phyloP scores from a whole-genome alignment of 2,888 invertebrate species.

The Caenorhabditis angaria region DNA sequence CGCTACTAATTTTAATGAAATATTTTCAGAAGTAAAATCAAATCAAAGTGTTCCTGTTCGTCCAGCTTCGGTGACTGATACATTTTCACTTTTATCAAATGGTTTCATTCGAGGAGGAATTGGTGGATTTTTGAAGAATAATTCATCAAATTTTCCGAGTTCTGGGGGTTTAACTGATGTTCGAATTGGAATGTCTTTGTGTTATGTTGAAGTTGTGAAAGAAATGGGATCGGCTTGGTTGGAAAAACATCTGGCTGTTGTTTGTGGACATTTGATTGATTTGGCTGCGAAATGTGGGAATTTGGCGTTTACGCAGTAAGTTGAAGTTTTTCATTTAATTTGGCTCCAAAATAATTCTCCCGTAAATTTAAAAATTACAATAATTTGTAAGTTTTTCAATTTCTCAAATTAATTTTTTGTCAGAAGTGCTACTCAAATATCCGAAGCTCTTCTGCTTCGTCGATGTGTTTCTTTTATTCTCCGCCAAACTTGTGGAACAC shows the following conservation, averaged over 20 bases:
- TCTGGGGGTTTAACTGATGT: slow-evolving; percentile 93
- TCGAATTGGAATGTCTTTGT: slow-evolving; percentile 95
- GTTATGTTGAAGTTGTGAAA: slow-evolving; percentile 93
- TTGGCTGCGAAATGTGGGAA: slow-evolving; percentile 48
- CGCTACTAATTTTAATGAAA: no score
- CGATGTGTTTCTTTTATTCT: slow-evolving; percentile 90
- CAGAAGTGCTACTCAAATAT: slow-evolving; percentile 55
- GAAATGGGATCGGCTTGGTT: slow-evolving; percentile 91
- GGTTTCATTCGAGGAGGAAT: slow-evolving; percentile 86
- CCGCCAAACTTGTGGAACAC: slow-evolving; percentile 77
- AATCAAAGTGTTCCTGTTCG: slow-evolving; percentile 32
- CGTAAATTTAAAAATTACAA: background rate
- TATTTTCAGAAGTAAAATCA: slow-evolving; percentile 41
- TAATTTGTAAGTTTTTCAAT: no score
- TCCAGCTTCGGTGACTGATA: slow-evolving; percentile 81
- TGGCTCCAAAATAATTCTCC: background rate
- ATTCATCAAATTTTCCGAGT: slow-evolving; percentile 79
- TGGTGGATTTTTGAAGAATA: slow-evolving; percentile 87
- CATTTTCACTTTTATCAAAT: slow-evolving; percentile 87
- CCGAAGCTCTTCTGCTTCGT: slow-evolving; percentile 92
- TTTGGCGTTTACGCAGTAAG: slow-evolving; percentile 61
- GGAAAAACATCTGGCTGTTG: slow-evolving; percentile 86
- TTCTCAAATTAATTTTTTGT: slow-evolving; percentile 8
- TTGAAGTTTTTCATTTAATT: background rate
- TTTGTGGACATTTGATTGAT: slow-evolving; percentile 85